Percentiles rank a stretch among this genome's conserved stretches.
These are phyloP conservation scores for Heliothis virescens DNA, from an alignment of 1,140 invertebrate species.

Conservation along the genomic window DNA sequence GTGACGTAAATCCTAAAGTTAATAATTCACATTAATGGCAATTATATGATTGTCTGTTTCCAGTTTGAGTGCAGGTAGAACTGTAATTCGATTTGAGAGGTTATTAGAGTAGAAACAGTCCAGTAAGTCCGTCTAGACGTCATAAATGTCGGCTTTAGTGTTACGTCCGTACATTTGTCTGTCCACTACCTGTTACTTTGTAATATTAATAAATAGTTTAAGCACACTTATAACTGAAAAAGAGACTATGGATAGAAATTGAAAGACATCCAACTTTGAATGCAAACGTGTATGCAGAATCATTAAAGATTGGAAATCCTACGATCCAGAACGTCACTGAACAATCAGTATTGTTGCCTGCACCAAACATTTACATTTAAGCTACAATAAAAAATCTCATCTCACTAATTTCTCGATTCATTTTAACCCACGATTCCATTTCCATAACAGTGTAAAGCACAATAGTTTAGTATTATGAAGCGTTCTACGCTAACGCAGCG, in stretches of 20 bases:
- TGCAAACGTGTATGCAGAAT: too few relatives aligned
- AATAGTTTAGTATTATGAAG: slow-evolving; percentile 51
- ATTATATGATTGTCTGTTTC: background rate
- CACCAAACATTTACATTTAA: background rate
- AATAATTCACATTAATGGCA: background rate
- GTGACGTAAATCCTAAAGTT: background rate
- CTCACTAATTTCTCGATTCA: slow-evolving; percentile 6
- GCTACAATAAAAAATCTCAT: background rate
- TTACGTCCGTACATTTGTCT: slow-evolving; percentile 6
- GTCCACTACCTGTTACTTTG: slow-evolving; percentile 10
- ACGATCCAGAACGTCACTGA: background rate
- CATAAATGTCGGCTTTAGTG: slow-evolving; percentile 20
- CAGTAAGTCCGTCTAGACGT: slow-evolving; percentile 16
- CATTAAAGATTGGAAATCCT: background rate
- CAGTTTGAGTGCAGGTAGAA: slow-evolving; percentile 2
- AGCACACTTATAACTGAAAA: background rate
- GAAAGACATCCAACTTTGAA: too few relatives aligned
- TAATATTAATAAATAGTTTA: background rate
- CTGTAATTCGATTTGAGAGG: background rate
- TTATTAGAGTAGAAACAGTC: background rate
- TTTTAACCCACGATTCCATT: slow-evolving; percentile 3
- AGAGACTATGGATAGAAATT: too few relatives aligned
- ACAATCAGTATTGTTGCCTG: background rate
- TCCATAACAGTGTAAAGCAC: slow-evolving; percentile 24
- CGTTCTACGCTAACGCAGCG: slow-evolving; percentile 57